A percentile compares a stretch with the other conserved stretches of the same genome.
Conservation (phyloP, 2,888 invertebrate genomes). For the Metacarcinus magister region DNA sequence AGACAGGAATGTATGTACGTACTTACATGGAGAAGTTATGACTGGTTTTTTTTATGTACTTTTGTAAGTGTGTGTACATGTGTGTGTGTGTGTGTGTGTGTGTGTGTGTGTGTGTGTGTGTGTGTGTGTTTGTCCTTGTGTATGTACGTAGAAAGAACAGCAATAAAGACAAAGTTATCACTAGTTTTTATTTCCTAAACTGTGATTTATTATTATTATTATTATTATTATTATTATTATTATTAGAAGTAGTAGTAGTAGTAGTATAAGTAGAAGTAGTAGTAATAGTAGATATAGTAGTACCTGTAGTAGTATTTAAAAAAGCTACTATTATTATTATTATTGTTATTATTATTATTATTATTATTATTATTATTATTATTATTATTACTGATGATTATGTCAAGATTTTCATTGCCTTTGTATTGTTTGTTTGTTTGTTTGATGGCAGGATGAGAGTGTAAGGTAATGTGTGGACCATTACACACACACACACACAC, state of each 20-base stretch:
- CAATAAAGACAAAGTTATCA: background rate
- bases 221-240: too few relatives aligned
- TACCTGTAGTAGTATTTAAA: too few relatives aligned
- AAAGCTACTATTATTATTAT: too few relatives aligned
- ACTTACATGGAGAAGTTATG: background rate
- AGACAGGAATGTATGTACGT: background rate
- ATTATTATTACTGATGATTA: too few relatives aligned
- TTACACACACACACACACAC: constrained; percentile 56
- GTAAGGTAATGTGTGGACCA: background rate
- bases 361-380: too few relatives aligned
- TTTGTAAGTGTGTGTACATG: background rate
- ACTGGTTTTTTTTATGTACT: background rate
- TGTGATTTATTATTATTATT: too few relatives aligned
- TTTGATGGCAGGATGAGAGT: background rate
- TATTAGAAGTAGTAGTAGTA: too few relatives aligned
- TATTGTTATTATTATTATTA: too few relatives aligned
- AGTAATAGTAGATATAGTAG: too few relatives aligned
- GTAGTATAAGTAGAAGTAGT: too few relatives aligned
- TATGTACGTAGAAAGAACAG: constrained; percentile 4
- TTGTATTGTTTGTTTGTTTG: background rate
- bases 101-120: background rate
- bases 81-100: constrained; percentile 29
- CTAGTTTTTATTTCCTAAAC: too few relatives aligned
- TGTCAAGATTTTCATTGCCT: background rate
- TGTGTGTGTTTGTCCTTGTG: background rate